These are phyloP conservation scores for Eilema depressum DNA, from an alignment of 2,888 invertebrate genomes.

Conservation along the genomic window DNA sequence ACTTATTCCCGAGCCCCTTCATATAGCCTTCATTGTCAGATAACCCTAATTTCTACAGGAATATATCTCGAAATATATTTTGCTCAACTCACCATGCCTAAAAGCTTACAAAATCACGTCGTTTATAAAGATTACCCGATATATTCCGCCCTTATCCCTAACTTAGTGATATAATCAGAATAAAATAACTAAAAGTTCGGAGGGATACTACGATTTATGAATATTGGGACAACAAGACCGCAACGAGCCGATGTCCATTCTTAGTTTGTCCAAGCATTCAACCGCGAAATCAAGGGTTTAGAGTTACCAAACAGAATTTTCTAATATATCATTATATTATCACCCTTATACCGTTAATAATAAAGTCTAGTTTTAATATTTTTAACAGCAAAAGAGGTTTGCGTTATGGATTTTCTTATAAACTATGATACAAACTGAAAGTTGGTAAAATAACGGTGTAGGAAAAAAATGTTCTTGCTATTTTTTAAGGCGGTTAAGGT, in stretches of 20 bases:
- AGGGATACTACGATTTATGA: slow-evolving; percentile 54
- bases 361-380: slow-evolving; percentile 24
- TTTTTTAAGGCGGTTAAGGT: slow-evolving; percentile 26
- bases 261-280: slow-evolving; percentile 55
- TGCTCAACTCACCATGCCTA: not conserved
- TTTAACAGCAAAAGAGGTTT: slow-evolving; percentile 9
- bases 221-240: slow-evolving; percentile 55
- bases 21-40: not conserved
- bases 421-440: slow-evolving; percentile 52
- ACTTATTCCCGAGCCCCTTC: too few species aligned
- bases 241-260: slow-evolving; percentile 54
- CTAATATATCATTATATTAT: slow-evolving; percentile 9
- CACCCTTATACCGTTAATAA: not conserved
- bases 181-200: slow-evolving; percentile 45
- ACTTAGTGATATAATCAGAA: slow-evolving; percentile 27
- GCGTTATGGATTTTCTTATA: slow-evolving; percentile 46
- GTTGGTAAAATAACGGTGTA: slow-evolving; percentile 47
- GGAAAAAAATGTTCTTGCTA: slow-evolving; percentile 35
- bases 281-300: slow-evolving; percentile 61
- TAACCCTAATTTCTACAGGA: not conserved
- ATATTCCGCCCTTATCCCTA: slow-evolving; percentile 16
- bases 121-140: slow-evolving; percentile 22
- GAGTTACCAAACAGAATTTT: slow-evolving; percentile 19
- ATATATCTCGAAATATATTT: not conserved
- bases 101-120: slow-evolving; percentile 13